Conservation (phyloP, 2,113 vertebrate genomes). For the Centropus unirufus region DNA sequence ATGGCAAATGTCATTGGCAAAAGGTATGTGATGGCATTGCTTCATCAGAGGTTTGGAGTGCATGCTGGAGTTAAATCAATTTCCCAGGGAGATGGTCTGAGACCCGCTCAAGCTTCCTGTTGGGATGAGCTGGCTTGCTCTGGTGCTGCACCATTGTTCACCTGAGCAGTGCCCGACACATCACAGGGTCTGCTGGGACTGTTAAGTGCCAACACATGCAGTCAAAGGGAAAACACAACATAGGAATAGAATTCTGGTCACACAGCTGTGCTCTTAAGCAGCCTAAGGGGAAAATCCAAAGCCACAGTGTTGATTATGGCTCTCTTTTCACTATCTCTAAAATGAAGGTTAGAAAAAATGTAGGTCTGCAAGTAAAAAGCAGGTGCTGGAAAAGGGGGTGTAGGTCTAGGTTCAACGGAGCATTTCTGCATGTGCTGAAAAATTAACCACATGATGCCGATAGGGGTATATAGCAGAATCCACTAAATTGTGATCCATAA, state of each 20-base stretch:
- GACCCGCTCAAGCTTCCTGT: not conserved
- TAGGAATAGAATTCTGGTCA: not conserved
- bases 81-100: not conserved
- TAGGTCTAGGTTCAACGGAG: not conserved
- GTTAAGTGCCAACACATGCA: not conserved
- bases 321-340: no score
- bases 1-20: not conserved
- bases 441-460: not conserved
- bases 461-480: not conserved
- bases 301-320: no score
- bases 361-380: no score
- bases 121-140: not conserved
- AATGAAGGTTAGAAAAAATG: no score
- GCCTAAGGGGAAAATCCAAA: not conserved
- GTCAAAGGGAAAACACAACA: not conserved
- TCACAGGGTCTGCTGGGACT: not conserved
- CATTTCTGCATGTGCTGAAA: not conserved
- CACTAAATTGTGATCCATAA: not conserved
- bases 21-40: not conserved
- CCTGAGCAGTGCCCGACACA: not conserved
- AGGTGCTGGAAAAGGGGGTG: no score
- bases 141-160: rapidly evolving
- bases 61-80: not conserved
- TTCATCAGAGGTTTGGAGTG: not conserved
- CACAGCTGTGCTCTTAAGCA: not conserved